A percentile compares a stretch with the other conserved stretches of the same genome.
Conservation (phyloP, 2,113 vertebrate genomes). For the Psephotus haematonotus region DNA sequence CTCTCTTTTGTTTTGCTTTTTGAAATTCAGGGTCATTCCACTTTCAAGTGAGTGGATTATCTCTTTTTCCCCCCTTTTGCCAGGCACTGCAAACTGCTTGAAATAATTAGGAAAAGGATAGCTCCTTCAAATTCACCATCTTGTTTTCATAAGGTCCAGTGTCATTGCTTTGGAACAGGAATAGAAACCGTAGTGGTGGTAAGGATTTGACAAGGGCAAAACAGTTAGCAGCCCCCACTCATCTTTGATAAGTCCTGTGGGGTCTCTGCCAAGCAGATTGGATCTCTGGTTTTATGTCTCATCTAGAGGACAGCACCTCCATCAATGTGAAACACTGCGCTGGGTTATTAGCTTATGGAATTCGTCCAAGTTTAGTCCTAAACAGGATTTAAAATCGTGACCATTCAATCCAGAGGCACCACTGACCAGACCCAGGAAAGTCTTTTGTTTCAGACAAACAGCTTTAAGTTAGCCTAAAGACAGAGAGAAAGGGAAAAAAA, state of each 20-base stretch:
- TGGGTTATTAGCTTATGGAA: slow-evolving; percentile 67
- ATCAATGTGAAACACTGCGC: slow-evolving; percentile 60
- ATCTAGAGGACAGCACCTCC: slow-evolving; percentile 64
- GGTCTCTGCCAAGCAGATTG: slow-evolving; percentile 68
- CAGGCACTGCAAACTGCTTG: slow-evolving; percentile 48
- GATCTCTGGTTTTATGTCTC: slow-evolving; percentile 68
- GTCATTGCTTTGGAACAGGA: slow-evolving; percentile 45
- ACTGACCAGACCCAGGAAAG: not conserved
- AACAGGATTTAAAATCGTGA: slow-evolving; percentile 56
- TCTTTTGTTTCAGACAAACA: slow-evolving; percentile 38
- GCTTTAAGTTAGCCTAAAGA: slow-evolving; percentile 7
- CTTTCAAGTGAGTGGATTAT: slow-evolving; percentile 55
- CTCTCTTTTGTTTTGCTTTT: slow-evolving; percentile 67
- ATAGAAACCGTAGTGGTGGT: not conserved
- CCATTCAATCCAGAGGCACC: slow-evolving; percentile 21
- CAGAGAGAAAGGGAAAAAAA: not conserved
- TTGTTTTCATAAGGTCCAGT: slow-evolving; percentile 57
- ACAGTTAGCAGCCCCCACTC: slow-evolving; percentile 59
- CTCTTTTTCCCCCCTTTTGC: slow-evolving; percentile 14
- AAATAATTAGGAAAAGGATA: slow-evolving; percentile 63
- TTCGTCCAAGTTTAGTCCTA: slow-evolving; percentile 58
- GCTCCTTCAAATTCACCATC: slow-evolving; percentile 52
- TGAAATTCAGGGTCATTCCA: slow-evolving; percentile 67
- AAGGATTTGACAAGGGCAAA: slow-evolving; percentile 72
- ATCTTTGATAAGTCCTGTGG: slow-evolving; percentile 72